Percentiles rank a stretch among this genome's conserved stretches.
These are phyloP conservation scores for Chlorodrepanis virens DNA, from an alignment of 2,113 vertebrate genomes.

Conservation along the genomic window DNA sequence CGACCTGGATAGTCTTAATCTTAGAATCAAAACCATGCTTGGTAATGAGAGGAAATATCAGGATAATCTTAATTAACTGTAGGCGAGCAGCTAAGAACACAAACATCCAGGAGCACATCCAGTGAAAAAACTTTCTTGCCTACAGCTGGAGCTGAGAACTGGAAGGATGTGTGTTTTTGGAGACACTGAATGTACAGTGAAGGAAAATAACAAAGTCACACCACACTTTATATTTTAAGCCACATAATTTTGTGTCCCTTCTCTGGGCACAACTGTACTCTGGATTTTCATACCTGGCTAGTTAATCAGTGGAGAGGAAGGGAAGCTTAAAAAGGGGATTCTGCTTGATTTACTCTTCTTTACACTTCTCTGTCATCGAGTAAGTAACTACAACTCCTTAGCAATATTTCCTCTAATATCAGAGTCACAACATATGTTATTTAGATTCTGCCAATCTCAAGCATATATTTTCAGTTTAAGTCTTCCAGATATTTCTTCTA, in stretches of 20 bases:
- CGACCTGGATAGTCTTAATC: neutral
- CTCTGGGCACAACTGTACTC: neutral
- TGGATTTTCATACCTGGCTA: neutral
- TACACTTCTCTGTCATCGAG: neutral
- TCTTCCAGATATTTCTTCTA: neutral
- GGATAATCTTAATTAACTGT: neutral
- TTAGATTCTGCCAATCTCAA: neutral
- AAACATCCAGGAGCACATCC: neutral
- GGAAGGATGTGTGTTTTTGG: neutral
- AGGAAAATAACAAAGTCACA: neutral
- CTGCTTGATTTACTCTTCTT: neutral
- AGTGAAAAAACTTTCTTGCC: neutral
- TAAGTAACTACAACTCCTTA: neutral
- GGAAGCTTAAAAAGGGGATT: neutral
- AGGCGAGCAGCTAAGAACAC: neutral
- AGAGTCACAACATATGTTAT: neutral
- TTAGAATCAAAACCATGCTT: neutral
- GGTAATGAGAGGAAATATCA: neutral
- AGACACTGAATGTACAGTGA: neutral
- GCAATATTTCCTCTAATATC: neutral
- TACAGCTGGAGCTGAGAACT: neutral
- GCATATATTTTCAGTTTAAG: neutral
- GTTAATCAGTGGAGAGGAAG: accelerated
- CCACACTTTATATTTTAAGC: neutral
- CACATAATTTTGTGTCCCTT: neutral